Base-by-base conservation (phyloP, 2,888 invertebrate species). In the Parelbella ahira region DNA sequence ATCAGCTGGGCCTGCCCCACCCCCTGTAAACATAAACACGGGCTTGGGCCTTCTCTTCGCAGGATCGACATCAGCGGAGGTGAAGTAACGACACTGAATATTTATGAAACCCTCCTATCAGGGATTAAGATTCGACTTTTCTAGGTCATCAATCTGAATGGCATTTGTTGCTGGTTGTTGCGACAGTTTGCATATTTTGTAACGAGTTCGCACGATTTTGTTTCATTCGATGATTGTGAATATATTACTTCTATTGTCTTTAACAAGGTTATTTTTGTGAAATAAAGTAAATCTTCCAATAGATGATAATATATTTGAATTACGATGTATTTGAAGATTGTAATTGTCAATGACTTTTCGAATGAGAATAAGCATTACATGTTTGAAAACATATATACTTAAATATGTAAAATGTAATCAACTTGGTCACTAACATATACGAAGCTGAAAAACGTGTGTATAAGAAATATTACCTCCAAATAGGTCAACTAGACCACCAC, bases 11-110 rank as follows among this genome's bases (percentile, higher is more conserved):
- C 63, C 53, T 50, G 63, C 63, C 64, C 58, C 51, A 51, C 57
- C 66, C 62, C 75, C 78, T 74, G 81, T 80, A 84, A 83, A 83
- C 82, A 83, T 81, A 84, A 84, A 84, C 84, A 83, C 80, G 68
- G 69, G 67, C 70, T 71, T 63, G 62, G 36, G 42, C 45, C 48
- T 39, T 51, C 60, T 62, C 60, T 47, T 56, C 53, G 55, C 72
- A 74, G 73, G 70, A 82, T 79, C 83, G 77, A 75, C 78, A 72
- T 72, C 73, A 73, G 72, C 59, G 72, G 79, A 83, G 81, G 83
- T 83, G 78, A 80, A 83, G 82, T 82, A 83, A 80, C 74, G 73
- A 77, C 73, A 65, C 72, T 78, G 84, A 84, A 86, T 86, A 84
- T 84, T 83, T 84, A 84, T 84, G 78, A 80, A 72, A 67, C 67